phyloP scores from a whole-genome alignment of 2,888 invertebrate genomes.

The Calliopum simillimum region DNA sequence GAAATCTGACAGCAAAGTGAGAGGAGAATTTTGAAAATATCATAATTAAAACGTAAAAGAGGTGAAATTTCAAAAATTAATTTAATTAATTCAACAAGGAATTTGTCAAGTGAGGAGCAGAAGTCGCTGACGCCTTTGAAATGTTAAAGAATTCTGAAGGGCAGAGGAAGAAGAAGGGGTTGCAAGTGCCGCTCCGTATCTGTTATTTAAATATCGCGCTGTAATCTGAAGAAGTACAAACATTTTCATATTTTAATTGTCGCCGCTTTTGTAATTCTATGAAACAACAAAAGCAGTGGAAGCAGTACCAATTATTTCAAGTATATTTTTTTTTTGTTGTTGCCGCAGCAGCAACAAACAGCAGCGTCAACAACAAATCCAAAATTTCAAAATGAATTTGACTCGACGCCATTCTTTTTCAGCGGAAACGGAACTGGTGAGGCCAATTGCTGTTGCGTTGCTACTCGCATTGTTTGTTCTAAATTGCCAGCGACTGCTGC shows the following conservation, averaged over 20 bases:
- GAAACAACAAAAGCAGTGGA: constrained; percentile 1
- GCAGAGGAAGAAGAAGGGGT: background rate
- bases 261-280: background rate
- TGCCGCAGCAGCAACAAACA: constrained; percentile 25
- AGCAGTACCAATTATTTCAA: constrained; percentile 49
- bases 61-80: constrained; percentile 50
- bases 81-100: constrained; percentile 51
- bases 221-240: constrained; percentile 9
- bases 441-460: constrained; percentile 41
- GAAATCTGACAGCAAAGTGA: background rate
- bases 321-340: constrained; percentile 54
- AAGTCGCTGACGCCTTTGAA: constrained; percentile 43
- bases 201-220: constrained; percentile 2
- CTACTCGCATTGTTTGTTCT: constrained; percentile 35
- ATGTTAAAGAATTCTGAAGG: constrained; percentile 28
- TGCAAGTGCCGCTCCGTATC: background rate
- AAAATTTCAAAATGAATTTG: background rate
- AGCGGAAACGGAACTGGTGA: constrained; percentile 30
- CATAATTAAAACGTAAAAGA: constrained; percentile 61
- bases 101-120: constrained; percentile 52
- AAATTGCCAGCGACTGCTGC: constrained; percentile 25
- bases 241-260: background rate
- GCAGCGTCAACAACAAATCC: constrained; percentile 11
- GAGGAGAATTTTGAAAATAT: constrained; percentile 55
- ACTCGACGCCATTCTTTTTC: background rate